Evolutionary conservation across 2,888 invertebrate genomes (phyloP).

Genomic region (Leucophenga montana): DNA sequence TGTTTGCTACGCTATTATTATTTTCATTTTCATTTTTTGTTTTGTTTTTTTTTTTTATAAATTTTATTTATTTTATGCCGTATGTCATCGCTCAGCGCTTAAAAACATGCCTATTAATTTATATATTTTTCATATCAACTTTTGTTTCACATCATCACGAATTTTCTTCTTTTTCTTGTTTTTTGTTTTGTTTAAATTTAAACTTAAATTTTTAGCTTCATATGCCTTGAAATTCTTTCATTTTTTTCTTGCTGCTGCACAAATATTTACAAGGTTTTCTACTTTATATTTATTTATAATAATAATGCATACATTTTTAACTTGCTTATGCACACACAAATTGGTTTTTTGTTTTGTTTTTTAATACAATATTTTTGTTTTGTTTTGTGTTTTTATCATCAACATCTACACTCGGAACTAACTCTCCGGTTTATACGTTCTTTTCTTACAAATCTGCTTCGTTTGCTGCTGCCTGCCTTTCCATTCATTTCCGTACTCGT

Average conservation of each 20-base stretch:
- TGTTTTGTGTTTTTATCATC: slow-evolving; percentile 6
- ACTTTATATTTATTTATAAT: not conserved
- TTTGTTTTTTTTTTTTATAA: slow-evolving; percentile 19
- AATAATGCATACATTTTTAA: slow-evolving; percentile 20
- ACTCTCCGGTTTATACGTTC: slow-evolving; percentile 19
- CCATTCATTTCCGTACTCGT: slow-evolving; percentile 9
- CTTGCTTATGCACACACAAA: slow-evolving; percentile 14
- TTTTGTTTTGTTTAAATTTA: slow-evolving; percentile 12
- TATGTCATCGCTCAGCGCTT: no score
- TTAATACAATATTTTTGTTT: slow-evolving; percentile 38
- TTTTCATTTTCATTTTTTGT: slow-evolving; percentile 22
- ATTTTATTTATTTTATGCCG: slow-evolving; percentile 7
- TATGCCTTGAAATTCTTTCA: not conserved
- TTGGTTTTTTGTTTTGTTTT: slow-evolving; percentile 14
- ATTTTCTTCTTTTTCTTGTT: slow-evolving; percentile 47
- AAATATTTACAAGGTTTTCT: slow-evolving; percentile 37
- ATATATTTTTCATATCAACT: slow-evolving; percentile 46
- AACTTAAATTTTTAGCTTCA: slow-evolving; percentile 25
- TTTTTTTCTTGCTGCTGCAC: slow-evolving; percentile 27
- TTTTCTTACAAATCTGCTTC: slow-evolving; percentile 27
- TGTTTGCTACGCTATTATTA: slow-evolving; percentile 53
- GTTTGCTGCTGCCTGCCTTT: slow-evolving; percentile 23
- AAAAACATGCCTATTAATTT: slow-evolving; percentile 19
- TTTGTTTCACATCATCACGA: slow-evolving; percentile 22
- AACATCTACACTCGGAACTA: not conserved